A percentile compares a stretch with the other conserved stretches of the same genome.
Conservation (phyloP, 1,140 invertebrate genomes). For the Paramacrobiotus metropolitanus region DNA sequence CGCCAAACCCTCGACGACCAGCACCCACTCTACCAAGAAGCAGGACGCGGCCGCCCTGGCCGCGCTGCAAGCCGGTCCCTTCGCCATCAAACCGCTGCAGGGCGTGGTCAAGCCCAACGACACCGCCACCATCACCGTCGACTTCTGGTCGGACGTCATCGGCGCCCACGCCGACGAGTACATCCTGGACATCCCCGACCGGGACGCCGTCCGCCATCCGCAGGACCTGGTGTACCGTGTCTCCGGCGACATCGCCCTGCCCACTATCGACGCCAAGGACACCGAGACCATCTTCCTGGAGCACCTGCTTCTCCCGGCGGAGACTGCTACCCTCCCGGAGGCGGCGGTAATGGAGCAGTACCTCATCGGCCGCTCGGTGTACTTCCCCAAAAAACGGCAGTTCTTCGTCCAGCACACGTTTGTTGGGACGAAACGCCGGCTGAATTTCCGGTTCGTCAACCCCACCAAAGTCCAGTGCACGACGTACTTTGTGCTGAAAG, state of each 20-base stretch:
- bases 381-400: background rate
- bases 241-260: background rate
- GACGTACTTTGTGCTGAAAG: background rate
- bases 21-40: background rate
- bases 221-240: background rate
- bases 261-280: background rate
- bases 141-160: background rate
- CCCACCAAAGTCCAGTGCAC: background rate
- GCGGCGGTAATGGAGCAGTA: background rate
- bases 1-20: background rate
- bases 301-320: background rate
- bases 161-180: background rate
- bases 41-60: background rate
- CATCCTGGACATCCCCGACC: background rate
- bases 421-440: background rate
- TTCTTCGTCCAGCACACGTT: slow-evolving; percentile 1
- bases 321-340: background rate
- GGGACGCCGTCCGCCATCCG: background rate
- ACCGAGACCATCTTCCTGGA: background rate
- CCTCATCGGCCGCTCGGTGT: background rate
- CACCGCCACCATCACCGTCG: background rate
- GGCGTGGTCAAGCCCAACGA: background rate
- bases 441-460: background rate
- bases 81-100: background rate
- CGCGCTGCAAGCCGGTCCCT: background rate